Percentiles rank a stretch among this genome's conserved stretches.
Conservation (phyloP, 2,797 vertebrate species). For the Triplophysa bombifrons region DNA sequence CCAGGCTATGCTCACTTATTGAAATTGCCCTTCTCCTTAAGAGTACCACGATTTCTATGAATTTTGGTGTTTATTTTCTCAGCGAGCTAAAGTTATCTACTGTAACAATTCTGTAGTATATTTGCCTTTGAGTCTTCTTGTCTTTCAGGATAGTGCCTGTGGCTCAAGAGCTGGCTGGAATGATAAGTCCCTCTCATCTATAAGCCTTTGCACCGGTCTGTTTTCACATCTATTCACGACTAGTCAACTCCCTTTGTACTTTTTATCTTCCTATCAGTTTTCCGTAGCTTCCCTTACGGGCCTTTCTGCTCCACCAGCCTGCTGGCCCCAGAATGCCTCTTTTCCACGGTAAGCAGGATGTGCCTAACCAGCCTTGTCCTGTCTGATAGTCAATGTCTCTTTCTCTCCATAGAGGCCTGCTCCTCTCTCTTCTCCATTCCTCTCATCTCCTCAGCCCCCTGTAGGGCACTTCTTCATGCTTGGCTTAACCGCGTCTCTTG, state of each 20-base stretch:
- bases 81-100: not conserved
- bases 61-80: slow-evolving; percentile 7
- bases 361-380: slow-evolving; percentile 67
- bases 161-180: slow-evolving; percentile 22
- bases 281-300: slow-evolving; percentile 49
- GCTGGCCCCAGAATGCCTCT: slow-evolving; percentile 37
- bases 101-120: not conserved
- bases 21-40: slow-evolving; percentile 44
- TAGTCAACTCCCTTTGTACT: not conserved
- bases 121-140: slow-evolving; percentile 18
- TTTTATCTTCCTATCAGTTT: slow-evolving; percentile 46
- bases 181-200: slow-evolving; percentile 17
- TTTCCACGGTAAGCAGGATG: slow-evolving; percentile 52
- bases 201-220: not conserved
- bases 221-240: slow-evolving; percentile 21
- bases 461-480: slow-evolving; percentile 47
- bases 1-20: slow-evolving; percentile 41
- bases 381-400: slow-evolving; percentile 60
- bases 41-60: slow-evolving; percentile 3
- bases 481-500: slow-evolving; percentile 43
- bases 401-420: slow-evolving; percentile 44
- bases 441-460: slow-evolving; percentile 41
- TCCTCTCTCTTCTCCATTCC: slow-evolving; percentile 44
- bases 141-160: slow-evolving; percentile 4
- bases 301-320: slow-evolving; percentile 35